These are phyloP conservation scores for Gastracanthus pulcherrimus DNA, from an alignment of 2,888 invertebrate genomes.

Conservation along the genomic window DNA sequence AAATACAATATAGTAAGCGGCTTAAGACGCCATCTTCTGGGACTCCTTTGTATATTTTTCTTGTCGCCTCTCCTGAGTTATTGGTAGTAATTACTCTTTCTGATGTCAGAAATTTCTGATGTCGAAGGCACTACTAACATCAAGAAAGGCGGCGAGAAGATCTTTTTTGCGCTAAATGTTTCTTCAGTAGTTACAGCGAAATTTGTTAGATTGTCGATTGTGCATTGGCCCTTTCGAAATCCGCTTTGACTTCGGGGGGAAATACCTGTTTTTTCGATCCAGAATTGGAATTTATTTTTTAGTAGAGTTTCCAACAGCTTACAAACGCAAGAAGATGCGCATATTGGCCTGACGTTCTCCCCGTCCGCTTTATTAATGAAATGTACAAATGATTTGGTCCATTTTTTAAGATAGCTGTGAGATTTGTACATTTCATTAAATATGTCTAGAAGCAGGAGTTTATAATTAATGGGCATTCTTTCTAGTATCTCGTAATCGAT, in stretches of 20 bases:
- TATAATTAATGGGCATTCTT: slow-evolving; percentile 17
- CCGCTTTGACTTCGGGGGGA: background rate
- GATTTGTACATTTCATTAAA: slow-evolving; percentile 34
- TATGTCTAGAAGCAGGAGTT: slow-evolving; percentile 21
- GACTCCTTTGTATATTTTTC: background rate
- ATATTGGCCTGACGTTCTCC: slow-evolving; percentile 14
- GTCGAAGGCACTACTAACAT: background rate
- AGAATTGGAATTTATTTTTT: slow-evolving; percentile 41
- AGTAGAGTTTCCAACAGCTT: slow-evolving; percentile 41
- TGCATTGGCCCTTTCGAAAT: slow-evolving; percentile 1
- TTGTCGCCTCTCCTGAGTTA: too few relatives aligned
- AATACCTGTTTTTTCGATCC: slow-evolving; percentile 11
- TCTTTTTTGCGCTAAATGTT: background rate
- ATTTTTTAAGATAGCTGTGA: slow-evolving; percentile 5
- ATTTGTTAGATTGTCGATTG: slow-evolving; percentile 6
- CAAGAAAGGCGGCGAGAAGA: background rate
- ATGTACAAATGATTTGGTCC: slow-evolving; percentile 14
- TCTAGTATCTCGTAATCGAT: slow-evolving; percentile 23
- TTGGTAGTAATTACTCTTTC: background rate
- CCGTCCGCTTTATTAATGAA: slow-evolving; percentile 29
- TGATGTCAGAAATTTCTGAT: background rate
- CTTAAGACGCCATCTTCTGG: background rate
- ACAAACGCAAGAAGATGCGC: slow-evolving; percentile 25
- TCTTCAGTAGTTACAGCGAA: background rate
- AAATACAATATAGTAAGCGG: background rate